Conservation (phyloP, 2,113 vertebrate genomes). For the Gavialis gangeticus region DNA sequence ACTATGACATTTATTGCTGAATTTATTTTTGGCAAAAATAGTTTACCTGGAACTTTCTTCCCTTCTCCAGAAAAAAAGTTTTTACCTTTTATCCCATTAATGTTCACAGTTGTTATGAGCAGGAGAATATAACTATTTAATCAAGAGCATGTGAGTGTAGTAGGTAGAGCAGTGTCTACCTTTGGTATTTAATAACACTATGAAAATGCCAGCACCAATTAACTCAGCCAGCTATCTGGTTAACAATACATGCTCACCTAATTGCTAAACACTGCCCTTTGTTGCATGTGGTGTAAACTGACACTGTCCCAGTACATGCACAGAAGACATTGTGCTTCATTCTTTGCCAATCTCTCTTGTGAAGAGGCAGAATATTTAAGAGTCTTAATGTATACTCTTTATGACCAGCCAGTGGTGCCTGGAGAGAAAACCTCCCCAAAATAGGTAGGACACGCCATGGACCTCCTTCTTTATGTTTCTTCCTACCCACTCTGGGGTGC, state of each 20-base stretch:
- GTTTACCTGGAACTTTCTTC: background rate
- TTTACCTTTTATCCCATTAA: background rate
- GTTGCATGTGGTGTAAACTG: slow-evolving; percentile 16
- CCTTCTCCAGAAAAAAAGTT: background rate
- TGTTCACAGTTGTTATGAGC: background rate
- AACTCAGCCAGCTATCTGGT: slow-evolving; percentile 23
- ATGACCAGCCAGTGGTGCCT: background rate
- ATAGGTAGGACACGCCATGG: slow-evolving; percentile 20
- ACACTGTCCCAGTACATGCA: slow-evolving; percentile 28
- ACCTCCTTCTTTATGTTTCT: slow-evolving; percentile 12
- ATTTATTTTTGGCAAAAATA: background rate
- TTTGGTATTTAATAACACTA: background rate
- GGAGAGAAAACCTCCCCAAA: slow-evolving; percentile 43
- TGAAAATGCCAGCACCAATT: slow-evolving; percentile 6
- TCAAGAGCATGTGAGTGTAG: background rate
- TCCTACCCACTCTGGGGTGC: slow-evolving; percentile 4
- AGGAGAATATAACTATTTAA: background rate
- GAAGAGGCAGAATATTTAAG: slow-evolving; percentile 34
- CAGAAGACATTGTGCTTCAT: slow-evolving; percentile 55
- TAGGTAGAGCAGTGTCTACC: background rate
- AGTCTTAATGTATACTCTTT: background rate
- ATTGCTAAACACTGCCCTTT: slow-evolving; percentile 29
- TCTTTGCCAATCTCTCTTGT: background rate
- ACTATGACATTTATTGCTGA: background rate
- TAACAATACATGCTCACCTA: slow-evolving; percentile 34